Evolutionary conservation across 2,113 vertebrate species (phyloP), one percentile per base, ranked within the genome.

Genomic region (Cranoglanis bouderius): DNA sequence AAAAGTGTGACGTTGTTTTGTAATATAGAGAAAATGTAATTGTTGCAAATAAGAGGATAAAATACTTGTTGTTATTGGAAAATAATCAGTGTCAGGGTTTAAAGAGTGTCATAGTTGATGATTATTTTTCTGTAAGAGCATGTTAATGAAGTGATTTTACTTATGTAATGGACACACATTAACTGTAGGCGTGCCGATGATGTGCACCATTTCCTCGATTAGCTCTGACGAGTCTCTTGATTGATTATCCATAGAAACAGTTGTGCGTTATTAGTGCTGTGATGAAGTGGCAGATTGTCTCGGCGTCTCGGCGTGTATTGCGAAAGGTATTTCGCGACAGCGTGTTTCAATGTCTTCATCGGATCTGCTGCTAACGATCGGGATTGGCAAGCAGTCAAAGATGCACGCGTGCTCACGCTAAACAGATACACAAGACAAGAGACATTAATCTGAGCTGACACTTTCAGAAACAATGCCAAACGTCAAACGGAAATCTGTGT

Each of bases 401-500:
- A 87, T 78, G n/a, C 19, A 90, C 29, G 65, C 29, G 3, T 51
- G 49, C 35, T 46, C 67, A 8, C 21, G 40, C 88, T 43, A 84
- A 84, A 83, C 65, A 86, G 63, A 83, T 77, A 26, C 51, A 55
- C 18, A 70, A 49, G 10, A 81, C 77, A 67, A 85, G 82, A 85
- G 82, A 18, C 75, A 57, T 65, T 38, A 38, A 55, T n/a, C 35
- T 16, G 26, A 24, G 65, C 40, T 51, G 43, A 63, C n/a, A 19
- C 46, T 46, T 49, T 83, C 59, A 59, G 65, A 84, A 82, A 87
- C 87, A 61, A 72, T 90, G 78, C 72, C 85, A 87, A 49, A 74
- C 65, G 77, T 87, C 78, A 89, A 72, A 57, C 43, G 51, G 75
- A 86, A 86, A 89, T 91, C 84, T 70, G 61, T 26, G n/a, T 0